Conservation (phyloP, 1,140 invertebrate genomes). For the Drosophila ananassae region DNA sequence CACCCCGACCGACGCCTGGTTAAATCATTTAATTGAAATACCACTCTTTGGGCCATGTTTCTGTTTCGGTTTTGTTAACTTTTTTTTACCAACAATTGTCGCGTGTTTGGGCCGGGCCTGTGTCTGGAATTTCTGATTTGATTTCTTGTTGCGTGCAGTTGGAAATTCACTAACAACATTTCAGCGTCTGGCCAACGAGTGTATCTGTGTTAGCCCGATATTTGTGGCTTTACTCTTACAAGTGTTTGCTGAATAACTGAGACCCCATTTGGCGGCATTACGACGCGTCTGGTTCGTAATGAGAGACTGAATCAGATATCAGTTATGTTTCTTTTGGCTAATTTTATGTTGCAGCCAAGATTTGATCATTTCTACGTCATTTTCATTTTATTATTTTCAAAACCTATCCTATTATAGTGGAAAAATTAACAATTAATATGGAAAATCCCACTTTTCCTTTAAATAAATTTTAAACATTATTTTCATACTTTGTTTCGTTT, state of each 20-base stretch:
- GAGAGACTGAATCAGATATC: conserved; percentile 49
- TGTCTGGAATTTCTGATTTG: conserved; percentile 64
- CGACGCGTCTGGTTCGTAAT: conserved; percentile 43
- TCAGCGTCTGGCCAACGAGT: conserved; percentile 6
- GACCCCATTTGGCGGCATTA: conserved; percentile 41
- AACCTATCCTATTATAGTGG: too few species aligned
- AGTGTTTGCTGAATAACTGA: conserved; percentile 14
- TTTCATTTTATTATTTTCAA: conserved; percentile 4
- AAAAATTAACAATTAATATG: too few species aligned
- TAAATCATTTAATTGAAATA: conserved; percentile 50
- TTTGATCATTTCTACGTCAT: conserved; percentile 17
- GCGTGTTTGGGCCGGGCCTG: conserved; percentile 45
- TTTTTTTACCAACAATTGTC: conserved; percentile 53
- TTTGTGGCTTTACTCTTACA: not conserved
- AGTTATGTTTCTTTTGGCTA: conserved; percentile 27
- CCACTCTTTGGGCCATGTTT: conserved; percentile 31
- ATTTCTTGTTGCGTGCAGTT: conserved; percentile 51
- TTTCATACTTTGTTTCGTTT: conserved; percentile 7
- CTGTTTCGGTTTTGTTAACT: not conserved
- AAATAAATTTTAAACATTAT: not conserved
- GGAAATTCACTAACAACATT: conserved; percentile 38
- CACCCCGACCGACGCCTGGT: not conserved
- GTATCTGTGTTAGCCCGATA: conserved; percentile 2
- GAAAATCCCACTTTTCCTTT: not conserved
- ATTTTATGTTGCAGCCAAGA: conserved; percentile 9